These are phyloP conservation scores for Drosophila guanche DNA, from an alignment of 1,140 invertebrate genomes.

Conservation along the genomic window DNA sequence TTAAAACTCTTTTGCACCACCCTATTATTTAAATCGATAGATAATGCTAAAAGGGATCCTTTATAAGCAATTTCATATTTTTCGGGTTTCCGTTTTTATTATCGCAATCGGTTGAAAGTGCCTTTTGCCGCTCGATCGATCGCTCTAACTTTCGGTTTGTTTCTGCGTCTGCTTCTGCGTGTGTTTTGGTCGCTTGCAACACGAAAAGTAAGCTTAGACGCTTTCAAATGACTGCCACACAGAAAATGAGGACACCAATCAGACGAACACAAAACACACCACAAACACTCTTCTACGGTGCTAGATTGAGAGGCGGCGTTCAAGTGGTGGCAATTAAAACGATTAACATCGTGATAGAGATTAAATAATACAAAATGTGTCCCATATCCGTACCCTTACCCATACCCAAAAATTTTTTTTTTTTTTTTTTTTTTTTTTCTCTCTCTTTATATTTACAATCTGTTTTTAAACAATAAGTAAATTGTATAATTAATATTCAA, in stretches of 20 bases:
- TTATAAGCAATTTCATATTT: conserved; percentile 21
- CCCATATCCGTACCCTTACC: conserved; percentile 1
- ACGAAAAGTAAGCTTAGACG: conserved; percentile 74
- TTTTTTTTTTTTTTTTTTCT: no score
- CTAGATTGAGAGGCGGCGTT: conserved; percentile 29
- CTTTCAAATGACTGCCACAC: conserved; percentile 70
- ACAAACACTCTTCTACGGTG: no score
- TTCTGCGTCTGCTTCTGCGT: no score
- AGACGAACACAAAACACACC: conserved; percentile 31
- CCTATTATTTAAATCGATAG: conserved; percentile 18
- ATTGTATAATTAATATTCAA: no score
- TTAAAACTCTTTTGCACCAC: no score
- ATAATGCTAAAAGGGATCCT: conserved; percentile 16
- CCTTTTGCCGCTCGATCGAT: conserved; percentile 19
- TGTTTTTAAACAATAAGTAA: no score
- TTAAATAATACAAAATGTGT: conserved; percentile 51
- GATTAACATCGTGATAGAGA: conserved; percentile 73
- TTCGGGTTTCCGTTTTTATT: conserved; percentile 5
- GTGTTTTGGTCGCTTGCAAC: conserved; percentile 45
- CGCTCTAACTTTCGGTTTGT: conserved; percentile 61
- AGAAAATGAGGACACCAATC: conserved; percentile 65
- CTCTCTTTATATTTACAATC: no score
- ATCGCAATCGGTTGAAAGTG: conserved; percentile 60
- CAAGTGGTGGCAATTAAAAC: conserved; percentile 79
- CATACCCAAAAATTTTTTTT: no score